Conservation (phyloP, 2,888 invertebrate species). For the Dendrolimus pini region DNA sequence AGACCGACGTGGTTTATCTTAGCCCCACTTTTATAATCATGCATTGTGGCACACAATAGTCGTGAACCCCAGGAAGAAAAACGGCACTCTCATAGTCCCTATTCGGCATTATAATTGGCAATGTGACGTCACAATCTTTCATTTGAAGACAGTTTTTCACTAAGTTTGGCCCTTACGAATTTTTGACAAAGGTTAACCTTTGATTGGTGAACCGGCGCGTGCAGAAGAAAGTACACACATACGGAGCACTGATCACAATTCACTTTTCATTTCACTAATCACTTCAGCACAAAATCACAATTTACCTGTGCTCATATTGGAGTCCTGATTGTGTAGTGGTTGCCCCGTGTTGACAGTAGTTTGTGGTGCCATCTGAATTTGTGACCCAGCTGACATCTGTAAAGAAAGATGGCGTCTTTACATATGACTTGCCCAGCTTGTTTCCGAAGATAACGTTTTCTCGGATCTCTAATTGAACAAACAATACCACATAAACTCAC, state of each 20-base stretch:
- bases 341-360: constrained; percentile 89
- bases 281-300: constrained; percentile 63
- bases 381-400: constrained; percentile 97
- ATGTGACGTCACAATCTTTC: constrained; percentile 66
- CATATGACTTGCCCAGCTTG: constrained; percentile 66
- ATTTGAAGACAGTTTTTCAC: constrained; percentile 53
- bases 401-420: constrained; percentile 79
- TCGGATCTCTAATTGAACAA: constrained; percentile 27
- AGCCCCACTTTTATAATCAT: constrained; percentile 68
- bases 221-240: constrained; percentile 49
- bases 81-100: constrained; percentile 67
- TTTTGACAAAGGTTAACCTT: constrained; percentile 44
- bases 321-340: constrained; percentile 95
- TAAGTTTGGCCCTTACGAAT: constrained; percentile 40
- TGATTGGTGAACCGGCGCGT: constrained; percentile 38
- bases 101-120: constrained; percentile 67
- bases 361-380: constrained; percentile 98
- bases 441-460: constrained; percentile 37
- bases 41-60: constrained; percentile 63
- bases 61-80: constrained; percentile 53
- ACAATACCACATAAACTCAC: constrained; percentile 38
- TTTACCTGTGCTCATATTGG: constrained; percentile 97
- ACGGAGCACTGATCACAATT: constrained; percentile 55
- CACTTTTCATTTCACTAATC: constrained; percentile 38
- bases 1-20: constrained; percentile 65